Percentiles rank a stretch among this genome's conserved stretches.
phyloP scores from a whole-genome alignment of 1,140 invertebrate species.

The Papilio polytes region DNA sequence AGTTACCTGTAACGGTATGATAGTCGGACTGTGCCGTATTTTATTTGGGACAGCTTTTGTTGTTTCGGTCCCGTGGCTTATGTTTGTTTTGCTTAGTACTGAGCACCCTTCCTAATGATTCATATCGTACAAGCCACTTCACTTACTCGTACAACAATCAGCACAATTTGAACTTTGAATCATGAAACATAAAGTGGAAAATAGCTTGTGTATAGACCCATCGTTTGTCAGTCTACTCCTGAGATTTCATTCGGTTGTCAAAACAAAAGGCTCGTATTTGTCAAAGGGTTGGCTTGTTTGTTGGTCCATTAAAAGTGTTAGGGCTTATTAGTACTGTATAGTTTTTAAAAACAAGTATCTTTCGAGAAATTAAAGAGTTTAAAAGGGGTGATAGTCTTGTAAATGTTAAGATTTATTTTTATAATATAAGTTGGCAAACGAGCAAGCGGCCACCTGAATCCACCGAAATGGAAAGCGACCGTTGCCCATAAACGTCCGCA shows the following conservation, averaged over 20 bases:
- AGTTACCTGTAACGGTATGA: constrained; percentile 37
- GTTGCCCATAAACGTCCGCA: too few relatives aligned
- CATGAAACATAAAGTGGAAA: not conserved
- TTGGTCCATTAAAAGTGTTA: constrained; percentile 34
- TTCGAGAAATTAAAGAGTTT: too few relatives aligned
- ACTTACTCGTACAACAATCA: constrained; percentile 19
- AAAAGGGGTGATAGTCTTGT: too few relatives aligned
- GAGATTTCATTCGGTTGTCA: constrained; percentile 35
- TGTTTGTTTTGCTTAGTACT: constrained; percentile 49
- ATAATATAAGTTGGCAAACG: too few relatives aligned
- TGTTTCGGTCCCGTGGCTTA: constrained; percentile 41
- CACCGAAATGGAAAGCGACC: too few relatives aligned
- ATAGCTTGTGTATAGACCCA: not conserved
- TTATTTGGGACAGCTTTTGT: constrained; percentile 52
- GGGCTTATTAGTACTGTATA: constrained; percentile 16
- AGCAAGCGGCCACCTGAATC: too few relatives aligned
- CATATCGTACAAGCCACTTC: constrained; percentile 42
- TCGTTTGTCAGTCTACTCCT: constrained; percentile 21
- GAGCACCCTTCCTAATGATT: constrained; percentile 46
- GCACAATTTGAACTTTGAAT: not conserved
- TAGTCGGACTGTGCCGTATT: constrained; percentile 19
- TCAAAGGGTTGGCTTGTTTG: constrained; percentile 28
- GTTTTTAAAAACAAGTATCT: not conserved
- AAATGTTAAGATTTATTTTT: too few relatives aligned
- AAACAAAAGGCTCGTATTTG: constrained; percentile 34